Percentiles rank a stretch among this genome's conserved stretches.
phyloP scores from a whole-genome alignment of 2,113 vertebrate genomes.

The Xenopus borealis region DNA sequence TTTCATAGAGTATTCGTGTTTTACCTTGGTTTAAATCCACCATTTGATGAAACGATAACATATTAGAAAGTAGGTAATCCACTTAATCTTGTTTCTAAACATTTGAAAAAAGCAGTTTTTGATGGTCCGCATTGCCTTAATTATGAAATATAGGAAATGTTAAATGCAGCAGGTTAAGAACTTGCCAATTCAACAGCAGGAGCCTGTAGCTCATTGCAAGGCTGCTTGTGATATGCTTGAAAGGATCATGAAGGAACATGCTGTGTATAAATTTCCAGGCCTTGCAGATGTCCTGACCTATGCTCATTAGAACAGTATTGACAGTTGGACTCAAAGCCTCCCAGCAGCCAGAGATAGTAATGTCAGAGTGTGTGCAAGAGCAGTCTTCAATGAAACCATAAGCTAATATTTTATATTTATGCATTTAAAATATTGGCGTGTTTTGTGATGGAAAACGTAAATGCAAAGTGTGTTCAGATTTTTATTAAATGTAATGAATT shows the following conservation, averaged over 20 bases:
- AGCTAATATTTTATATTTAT: not conserved
- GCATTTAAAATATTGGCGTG: not conserved
- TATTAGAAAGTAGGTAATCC: not conserved
- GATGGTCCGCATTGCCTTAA: not conserved
- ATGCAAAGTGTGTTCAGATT: not conserved
- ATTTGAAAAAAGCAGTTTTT: not conserved
- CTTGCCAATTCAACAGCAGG: conserved; percentile 36
- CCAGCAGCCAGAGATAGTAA: conserved; percentile 34
- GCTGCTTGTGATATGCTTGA: conserved; percentile 11
- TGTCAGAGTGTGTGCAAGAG: conserved; percentile 47
- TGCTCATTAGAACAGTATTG: conserved; percentile 38
- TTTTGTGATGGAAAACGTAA: not conserved
- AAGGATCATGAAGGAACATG: conserved; percentile 10
- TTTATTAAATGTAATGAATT: not conserved
- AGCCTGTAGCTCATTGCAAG: conserved; percentile 38
- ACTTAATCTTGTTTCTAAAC: not conserved
- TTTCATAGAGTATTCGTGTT: no score
- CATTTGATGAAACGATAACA: no score
- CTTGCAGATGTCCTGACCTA: conserved; percentile 23
- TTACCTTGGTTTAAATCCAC: no score
- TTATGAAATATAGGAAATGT: not conserved
- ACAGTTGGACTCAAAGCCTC: conserved; percentile 9
- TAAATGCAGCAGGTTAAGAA: conserved; percentile 9
- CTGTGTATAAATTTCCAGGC: conserved; percentile 35
- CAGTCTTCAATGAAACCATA: not conserved